Evolutionary conservation across 37 sponge, comb jelly and placozoan genomes (phyloP), one percentile per base, ranked within the genome.

Genomic region (Halisarca cf. caerulea): DNA sequence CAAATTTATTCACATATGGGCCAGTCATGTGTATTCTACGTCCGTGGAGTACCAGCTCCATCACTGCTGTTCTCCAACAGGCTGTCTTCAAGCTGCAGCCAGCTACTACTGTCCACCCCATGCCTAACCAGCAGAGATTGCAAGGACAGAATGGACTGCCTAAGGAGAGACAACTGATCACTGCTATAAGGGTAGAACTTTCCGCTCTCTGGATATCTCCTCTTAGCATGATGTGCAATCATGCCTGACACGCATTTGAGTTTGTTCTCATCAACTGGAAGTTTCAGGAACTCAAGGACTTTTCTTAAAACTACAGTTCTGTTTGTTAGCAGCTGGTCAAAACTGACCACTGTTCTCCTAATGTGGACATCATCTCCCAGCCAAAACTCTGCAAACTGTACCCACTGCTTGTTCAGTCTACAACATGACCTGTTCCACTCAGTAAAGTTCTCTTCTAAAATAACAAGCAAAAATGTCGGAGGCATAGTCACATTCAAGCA

Each of bases 301-400:
- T 7, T 40, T 21, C 23, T 24, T 17, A 74, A 39, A 21, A 37
- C 36, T 2, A 2, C 25, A 3, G 42, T 74, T 24, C 77, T 74
- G 6, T 74, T 74, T 41, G 6, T 6, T 4, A 74, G 15, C 17
- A 74, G 77, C 15, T 38, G 23, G 17, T 43, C 45, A 43, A 36
- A 74, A 44, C 25, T 74, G 42, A 74, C 25, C 2, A 21, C 43
- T 44, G 24, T 24, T 44, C 24, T 43, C 15, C 44, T 24, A 36
- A 37, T n/a, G 24, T 21, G 2, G 44, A 24, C 44, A 74, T 40
- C 45, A 43, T 24, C 42, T 20, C 25, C 25, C 44, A 74, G 45
- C 77, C 77, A 74, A 24, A 74, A 74, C 77, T 43, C n/a, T 17
- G 2, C 42, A 43, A 74, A 74, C n/a, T 74, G n/a, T 40, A 36